Conservation (phyloP, 2,888 invertebrate species). For the Leistus spinibarbis region DNA sequence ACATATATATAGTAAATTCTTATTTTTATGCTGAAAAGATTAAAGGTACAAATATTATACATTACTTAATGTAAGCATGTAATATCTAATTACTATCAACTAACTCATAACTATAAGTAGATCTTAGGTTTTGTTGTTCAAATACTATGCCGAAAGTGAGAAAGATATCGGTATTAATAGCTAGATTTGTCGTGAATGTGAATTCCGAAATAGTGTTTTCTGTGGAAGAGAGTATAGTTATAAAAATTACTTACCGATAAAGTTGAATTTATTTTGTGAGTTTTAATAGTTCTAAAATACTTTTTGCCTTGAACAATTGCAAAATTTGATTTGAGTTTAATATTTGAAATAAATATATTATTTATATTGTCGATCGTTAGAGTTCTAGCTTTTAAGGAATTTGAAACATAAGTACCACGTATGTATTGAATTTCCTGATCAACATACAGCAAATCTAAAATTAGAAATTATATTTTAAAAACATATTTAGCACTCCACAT, state of each 20-base stretch:
- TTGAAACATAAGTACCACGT: not conserved
- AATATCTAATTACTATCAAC: no score
- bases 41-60: no score
- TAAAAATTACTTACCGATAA: not conserved
- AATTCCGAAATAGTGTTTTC: no score
- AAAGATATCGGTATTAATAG: no score
- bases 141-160: no score
- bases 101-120: no score
- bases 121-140: no score
- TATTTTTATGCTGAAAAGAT: not conserved
- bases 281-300: not conserved
- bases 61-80: no score
- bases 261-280: not conserved
- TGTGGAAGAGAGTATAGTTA: no score
- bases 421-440: not conserved
- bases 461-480: not conserved
- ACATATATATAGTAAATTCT: not conserved
- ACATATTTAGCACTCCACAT: no score
- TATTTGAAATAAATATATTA: not conserved
- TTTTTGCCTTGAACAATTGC: not conserved
- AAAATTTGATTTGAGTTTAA: not conserved
- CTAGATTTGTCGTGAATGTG: no score
- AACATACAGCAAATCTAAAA: not conserved
- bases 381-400: not conserved
- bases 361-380: not conserved